Percentiles rank a stretch among this genome's conserved stretches.
These are phyloP conservation scores for Pegoplata infirma DNA, from an alignment of 2,888 invertebrate genomes.

Conservation along the genomic window DNA sequence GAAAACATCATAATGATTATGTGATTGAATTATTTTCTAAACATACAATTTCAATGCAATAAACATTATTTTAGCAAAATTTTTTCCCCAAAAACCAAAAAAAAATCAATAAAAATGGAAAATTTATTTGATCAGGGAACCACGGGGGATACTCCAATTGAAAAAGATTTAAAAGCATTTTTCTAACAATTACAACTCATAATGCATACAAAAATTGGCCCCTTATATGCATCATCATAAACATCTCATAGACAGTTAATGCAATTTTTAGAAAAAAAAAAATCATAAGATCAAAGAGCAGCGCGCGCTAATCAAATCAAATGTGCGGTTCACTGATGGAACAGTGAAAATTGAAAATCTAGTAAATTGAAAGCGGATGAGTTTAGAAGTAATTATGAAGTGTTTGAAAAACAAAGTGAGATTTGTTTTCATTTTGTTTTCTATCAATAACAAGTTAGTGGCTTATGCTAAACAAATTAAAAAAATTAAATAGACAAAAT, in stretches of 20 bases:
- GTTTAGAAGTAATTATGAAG: slow-evolving; percentile 62
- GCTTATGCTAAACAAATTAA: background rate
- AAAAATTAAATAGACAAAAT: background rate
- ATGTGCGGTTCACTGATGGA: slow-evolving; percentile 44
- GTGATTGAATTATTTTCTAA: slow-evolving; percentile 61
- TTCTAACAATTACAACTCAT: slow-evolving; percentile 68
- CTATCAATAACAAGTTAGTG: background rate
- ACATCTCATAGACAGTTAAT: slow-evolving; percentile 53
- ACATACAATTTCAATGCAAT: slow-evolving; percentile 50
- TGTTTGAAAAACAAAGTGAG: slow-evolving; percentile 59
- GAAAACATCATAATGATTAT: slow-evolving; percentile 43
- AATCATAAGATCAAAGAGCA: slow-evolving; percentile 49
- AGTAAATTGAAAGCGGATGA: slow-evolving; percentile 33
- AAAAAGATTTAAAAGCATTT: slow-evolving; percentile 66
- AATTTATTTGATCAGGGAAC: slow-evolving; percentile 42
- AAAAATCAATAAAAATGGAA: slow-evolving; percentile 51
- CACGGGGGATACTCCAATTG: slow-evolving; percentile 33
- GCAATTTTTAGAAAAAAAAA: slow-evolving; percentile 54
- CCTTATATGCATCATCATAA: slow-evolving; percentile 47
- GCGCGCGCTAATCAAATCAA: slow-evolving; percentile 62
- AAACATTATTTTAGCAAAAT: slow-evolving; percentile 47
- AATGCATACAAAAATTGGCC: slow-evolving; percentile 53
- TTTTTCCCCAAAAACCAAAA: no score
- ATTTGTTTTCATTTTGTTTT: slow-evolving; percentile 31
- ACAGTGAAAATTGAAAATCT: background rate